Evolutionary conservation across 2,113 vertebrate species (phyloP).

Genomic region (Machaerirhynchus nigripectus): DNA sequence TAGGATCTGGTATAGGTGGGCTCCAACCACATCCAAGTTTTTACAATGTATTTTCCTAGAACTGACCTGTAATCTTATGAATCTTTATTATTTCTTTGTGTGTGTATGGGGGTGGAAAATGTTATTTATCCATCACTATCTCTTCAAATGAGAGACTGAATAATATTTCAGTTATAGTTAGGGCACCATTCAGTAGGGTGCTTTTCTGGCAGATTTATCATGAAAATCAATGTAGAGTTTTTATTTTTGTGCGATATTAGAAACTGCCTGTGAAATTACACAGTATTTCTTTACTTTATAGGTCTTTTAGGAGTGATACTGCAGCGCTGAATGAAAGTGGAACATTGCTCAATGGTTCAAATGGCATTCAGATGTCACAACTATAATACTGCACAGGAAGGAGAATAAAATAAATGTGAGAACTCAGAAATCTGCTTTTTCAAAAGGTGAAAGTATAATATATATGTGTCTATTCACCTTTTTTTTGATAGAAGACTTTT

Average conservation of each 20-base stretch:
- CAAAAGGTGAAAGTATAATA: fast-evolving
- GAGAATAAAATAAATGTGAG: background rate
- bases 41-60: background rate
- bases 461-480: background rate
- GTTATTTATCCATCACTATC: background rate
- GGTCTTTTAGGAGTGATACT: background rate
- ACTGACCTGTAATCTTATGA: background rate
- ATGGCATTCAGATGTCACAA: background rate
- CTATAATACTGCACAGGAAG: background rate
- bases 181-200: background rate
- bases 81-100: background rate
- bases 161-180: background rate
- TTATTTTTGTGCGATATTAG: background rate
- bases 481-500: background rate
- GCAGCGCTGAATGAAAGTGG: background rate
- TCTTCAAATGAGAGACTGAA: background rate
- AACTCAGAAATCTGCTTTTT: background rate
- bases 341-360: background rate
- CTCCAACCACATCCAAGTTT: background rate
- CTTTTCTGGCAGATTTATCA: background rate
- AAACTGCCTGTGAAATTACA: background rate
- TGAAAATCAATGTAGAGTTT: background rate
- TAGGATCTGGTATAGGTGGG: background rate
- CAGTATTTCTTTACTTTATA: background rate
- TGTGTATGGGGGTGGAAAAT: background rate